A percentile compares a stretch with the other conserved stretches of the same genome.
These are phyloP conservation scores for Caenorhabditis inopinata DNA, from an alignment of 1,140 invertebrate species.

Conservation along the genomic window DNA sequence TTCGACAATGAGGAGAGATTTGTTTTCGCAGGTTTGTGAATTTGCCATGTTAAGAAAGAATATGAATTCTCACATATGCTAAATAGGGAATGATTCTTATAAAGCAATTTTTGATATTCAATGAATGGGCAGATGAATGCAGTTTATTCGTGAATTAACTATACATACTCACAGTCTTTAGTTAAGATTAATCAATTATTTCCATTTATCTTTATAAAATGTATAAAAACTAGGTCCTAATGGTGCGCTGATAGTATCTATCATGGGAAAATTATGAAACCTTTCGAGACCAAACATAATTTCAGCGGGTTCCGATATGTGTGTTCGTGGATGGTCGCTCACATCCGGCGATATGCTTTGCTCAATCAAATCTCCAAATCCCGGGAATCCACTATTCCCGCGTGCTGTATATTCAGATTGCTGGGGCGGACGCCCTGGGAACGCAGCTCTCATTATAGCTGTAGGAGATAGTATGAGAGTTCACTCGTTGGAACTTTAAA, in stretches of 20 bases:
- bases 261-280: no score
- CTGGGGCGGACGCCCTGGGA: not conserved
- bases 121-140: no score
- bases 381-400: not conserved
- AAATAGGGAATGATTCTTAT: no score
- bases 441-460: not conserved
- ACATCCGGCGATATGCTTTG: not conserved
- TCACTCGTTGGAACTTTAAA: not conserved
- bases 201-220: no score
- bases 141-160: no score
- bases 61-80: no score
- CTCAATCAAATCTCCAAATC: not conserved
- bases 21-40: constrained; percentile 7
- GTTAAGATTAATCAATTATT: no score
- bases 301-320: not conserved
- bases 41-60: no score
- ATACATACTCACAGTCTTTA: no score
- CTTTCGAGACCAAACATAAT: not conserved
- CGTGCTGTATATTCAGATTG: constrained; percentile 9
- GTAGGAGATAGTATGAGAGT: constrained; percentile 8
- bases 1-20: constrained; percentile 18
- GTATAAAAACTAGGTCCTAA: no score
- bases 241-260: no score
- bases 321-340: constrained; percentile 4
- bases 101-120: no score